These are phyloP conservation scores for Hydractinia symbiolongicarpus DNA, from an alignment of 30 jellyfish, hydroid and myxozoan species.

Conservation along the genomic window DNA sequence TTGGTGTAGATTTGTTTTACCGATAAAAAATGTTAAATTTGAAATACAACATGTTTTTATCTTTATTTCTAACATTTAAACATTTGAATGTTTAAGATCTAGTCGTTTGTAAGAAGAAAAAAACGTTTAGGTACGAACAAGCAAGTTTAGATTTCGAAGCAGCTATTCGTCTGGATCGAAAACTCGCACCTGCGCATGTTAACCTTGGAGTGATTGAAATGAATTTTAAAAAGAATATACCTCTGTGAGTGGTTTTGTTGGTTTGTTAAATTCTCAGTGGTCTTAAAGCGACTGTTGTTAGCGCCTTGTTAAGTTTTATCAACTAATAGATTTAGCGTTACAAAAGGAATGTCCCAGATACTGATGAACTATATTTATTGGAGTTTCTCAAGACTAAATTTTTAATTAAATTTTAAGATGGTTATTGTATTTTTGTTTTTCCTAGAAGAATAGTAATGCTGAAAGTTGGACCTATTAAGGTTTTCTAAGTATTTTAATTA, in stretches of 20 bases:
- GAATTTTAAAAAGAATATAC: neutral
- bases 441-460: too few species aligned
- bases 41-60: too few species aligned
- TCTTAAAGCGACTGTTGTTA: too few species aligned
- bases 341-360: neutral
- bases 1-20: too few species aligned
- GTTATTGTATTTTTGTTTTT: too few species aligned
- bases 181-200: conserved; percentile 77
- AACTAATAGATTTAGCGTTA: too few species aligned
- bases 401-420: neutral
- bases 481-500: too few species aligned
- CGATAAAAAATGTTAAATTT: too few species aligned
- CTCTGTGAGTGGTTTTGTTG: neutral
- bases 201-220: conserved; percentile 71
- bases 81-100: neutral
- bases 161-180: conserved; percentile 55
- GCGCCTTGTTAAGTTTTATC: too few species aligned
- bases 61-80: too few species aligned
- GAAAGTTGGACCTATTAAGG: too few species aligned
- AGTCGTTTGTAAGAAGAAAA: neutral
- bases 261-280: neutral
- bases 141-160: conserved; percentile 73
- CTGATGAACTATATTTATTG: neutral
- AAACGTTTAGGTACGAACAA: conserved; percentile 64
- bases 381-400: neutral